Percentiles rank a stretch among this genome's conserved stretches.
Conservation (phyloP, 2,797 vertebrate species). For the Rhinatrema bivittatum region DNA sequence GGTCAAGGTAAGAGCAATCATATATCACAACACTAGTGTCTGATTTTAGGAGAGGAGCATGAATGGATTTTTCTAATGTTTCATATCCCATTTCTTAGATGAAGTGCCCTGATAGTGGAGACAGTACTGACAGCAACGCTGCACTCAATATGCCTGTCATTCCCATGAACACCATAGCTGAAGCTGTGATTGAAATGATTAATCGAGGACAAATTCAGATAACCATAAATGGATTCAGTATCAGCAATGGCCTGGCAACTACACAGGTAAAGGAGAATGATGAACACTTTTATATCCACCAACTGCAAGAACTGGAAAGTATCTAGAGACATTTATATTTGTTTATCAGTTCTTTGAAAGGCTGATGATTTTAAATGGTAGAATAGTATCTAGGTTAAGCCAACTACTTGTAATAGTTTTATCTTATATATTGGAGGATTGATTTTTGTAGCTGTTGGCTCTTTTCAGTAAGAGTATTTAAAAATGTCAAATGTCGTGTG, state of each 20-base stretch:
- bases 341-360: background rate
- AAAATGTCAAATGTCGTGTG: too few species aligned
- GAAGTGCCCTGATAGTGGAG: conserved; percentile 86
- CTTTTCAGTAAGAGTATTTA: too few species aligned
- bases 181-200: conserved; percentile 98
- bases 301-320: too few species aligned
- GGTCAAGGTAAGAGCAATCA: conserved; percentile 75
- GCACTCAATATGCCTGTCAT: conserved; percentile 94
- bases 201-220: conserved; percentile 98
- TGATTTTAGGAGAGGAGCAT: background rate
- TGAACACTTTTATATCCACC: too few species aligned
- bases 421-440: too few species aligned
- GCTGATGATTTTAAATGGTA: too few species aligned
- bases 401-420: too few species aligned
- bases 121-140: conserved; percentile 71
- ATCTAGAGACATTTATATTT: too few species aligned
- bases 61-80: background rate
- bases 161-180: conserved; percentile 97
- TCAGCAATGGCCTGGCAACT: conserved; percentile 95
- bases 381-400: too few species aligned
- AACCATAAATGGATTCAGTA: conserved; percentile 94
- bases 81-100: conserved; percentile 58
- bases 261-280: conserved; percentile 74
- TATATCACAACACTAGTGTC: background rate
- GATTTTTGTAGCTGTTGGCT: too few species aligned